These are phyloP conservation scores for Enteromius radiatus DNA, from an alignment of 2,797 vertebrate species.

Conservation along the genomic window DNA sequence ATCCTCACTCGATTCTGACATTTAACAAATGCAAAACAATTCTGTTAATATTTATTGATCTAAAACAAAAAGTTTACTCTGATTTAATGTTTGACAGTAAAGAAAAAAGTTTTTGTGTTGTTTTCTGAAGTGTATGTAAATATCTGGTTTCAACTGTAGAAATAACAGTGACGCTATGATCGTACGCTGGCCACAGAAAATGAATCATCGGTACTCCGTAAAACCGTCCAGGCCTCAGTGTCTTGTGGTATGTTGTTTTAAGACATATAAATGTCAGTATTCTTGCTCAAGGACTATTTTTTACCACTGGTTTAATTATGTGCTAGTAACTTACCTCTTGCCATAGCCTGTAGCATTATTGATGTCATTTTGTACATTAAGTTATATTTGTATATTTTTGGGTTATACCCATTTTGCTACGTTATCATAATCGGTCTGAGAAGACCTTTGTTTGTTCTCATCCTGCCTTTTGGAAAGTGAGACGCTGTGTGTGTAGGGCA, in stretches of 20 bases:
- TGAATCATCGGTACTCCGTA: not conserved
- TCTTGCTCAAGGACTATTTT: constrained; percentile 52
- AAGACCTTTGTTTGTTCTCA: constrained; percentile 46
- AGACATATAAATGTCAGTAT: constrained; percentile 37
- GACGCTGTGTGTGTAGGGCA: constrained; percentile 27
- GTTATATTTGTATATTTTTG: constrained; percentile 59
- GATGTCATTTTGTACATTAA: constrained; percentile 54
- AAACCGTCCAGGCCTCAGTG: constrained; percentile 7
- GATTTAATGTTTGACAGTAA: no score
- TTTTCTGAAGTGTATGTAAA: no score
- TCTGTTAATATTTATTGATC: no score
- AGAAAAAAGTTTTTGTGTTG: no score
- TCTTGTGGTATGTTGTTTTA: constrained; percentile 32
- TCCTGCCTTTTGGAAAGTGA: constrained; percentile 40
- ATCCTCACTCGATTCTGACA: no score
- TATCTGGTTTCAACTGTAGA: not conserved
- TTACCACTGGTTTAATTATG: constrained; percentile 42
- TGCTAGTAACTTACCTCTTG: constrained; percentile 54
- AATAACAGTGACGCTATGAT: constrained; percentile 17
- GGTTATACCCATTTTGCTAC: constrained; percentile 47
- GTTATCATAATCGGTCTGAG: constrained; percentile 40
- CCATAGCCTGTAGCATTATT: constrained; percentile 58
- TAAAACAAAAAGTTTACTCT: no score
- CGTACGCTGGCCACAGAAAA: not conserved
- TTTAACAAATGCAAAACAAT: no score